phyloP scores from a whole-genome alignment of 23 tunicate species.

The Aplidium turbinatum region DNA sequence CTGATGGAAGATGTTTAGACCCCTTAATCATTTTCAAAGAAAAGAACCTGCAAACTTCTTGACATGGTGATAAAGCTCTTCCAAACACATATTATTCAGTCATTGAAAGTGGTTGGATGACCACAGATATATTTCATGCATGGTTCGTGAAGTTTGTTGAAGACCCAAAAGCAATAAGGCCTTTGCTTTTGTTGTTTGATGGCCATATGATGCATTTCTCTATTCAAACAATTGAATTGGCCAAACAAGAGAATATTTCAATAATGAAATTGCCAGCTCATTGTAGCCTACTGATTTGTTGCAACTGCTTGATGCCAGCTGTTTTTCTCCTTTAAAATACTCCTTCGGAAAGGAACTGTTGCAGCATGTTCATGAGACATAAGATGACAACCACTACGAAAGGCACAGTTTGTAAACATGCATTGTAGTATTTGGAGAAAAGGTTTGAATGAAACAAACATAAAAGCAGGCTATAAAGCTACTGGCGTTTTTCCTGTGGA shows the following conservation, averaged over 20 bases:
- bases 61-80: slow-evolving; percentile 15
- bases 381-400: slow-evolving; percentile 13
- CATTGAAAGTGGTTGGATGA: slow-evolving; percentile 23
- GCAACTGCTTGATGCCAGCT: slow-evolving; percentile 19
- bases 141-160: slow-evolving; percentile 17
- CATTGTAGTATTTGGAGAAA: slow-evolving; percentile 10
- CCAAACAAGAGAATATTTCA: slow-evolving; percentile 10
- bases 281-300: slow-evolving; percentile 23
- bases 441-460: slow-evolving; percentile 15
- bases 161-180: slow-evolving; percentile 1
- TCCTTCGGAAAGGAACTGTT: not conserved
- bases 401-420: slow-evolving; percentile 31
- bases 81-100: slow-evolving; percentile 22
- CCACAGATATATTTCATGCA: slow-evolving; percentile 9
- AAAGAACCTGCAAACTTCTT: slow-evolving; percentile 18
- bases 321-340: slow-evolving; percentile 34
- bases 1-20: slow-evolving; percentile 4
- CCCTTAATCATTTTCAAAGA: slow-evolving; percentile 15
- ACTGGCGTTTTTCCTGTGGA: slow-evolving; percentile 2
- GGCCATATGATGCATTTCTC: slow-evolving; percentile 24
- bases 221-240: slow-evolving; percentile 21
- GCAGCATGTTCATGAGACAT: slow-evolving; percentile 11
- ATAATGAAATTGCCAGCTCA: slow-evolving; percentile 17
- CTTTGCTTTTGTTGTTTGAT: slow-evolving; percentile 16
- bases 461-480: not conserved